phyloP scores from a whole-genome alignment of 1,140 invertebrate species.

The Pseudomyrmex concolor region DNA sequence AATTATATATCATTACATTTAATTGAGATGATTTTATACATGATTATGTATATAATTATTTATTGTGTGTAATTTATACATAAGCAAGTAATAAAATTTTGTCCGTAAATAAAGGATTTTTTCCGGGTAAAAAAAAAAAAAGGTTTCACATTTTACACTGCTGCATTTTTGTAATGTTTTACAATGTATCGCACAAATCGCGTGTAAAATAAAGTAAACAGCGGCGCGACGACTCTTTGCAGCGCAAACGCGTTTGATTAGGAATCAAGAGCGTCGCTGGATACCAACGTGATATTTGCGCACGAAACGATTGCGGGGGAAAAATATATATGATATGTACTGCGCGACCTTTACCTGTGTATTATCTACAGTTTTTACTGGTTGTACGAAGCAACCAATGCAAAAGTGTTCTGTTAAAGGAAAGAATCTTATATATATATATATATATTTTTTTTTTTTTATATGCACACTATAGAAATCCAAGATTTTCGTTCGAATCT shows the following conservation, averaged over 20 bases:
- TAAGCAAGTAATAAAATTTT: no score
- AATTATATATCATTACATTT: no score
- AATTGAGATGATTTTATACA: no score
- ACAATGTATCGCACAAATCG: conserved; percentile 15
- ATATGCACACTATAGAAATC: no score
- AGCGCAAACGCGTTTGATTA: conserved; percentile 52
- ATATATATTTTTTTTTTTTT: no score
- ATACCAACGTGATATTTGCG: conserved; percentile 41
- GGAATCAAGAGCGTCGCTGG: conserved; percentile 43
- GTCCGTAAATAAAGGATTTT: no score
- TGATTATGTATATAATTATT: no score
- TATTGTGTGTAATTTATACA: no score
- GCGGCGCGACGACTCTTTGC: conserved; percentile 26
- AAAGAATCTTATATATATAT: neutral
- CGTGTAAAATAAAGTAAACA: conserved; percentile 48
- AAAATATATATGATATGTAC: neutral
- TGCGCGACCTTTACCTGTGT: conserved; percentile 24
- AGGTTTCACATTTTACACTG: conserved; percentile 5
- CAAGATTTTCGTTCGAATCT: no score
- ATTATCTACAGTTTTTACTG: neutral
- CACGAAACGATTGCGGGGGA: conserved; percentile 54
- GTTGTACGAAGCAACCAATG: neutral
- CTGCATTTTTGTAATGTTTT: conserved; percentile 33
- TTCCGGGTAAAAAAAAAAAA: no score
- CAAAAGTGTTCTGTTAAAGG: neutral